Conservation (phyloP, 2,888 invertebrate genomes). For the Spilosoma lubricipeda region DNA sequence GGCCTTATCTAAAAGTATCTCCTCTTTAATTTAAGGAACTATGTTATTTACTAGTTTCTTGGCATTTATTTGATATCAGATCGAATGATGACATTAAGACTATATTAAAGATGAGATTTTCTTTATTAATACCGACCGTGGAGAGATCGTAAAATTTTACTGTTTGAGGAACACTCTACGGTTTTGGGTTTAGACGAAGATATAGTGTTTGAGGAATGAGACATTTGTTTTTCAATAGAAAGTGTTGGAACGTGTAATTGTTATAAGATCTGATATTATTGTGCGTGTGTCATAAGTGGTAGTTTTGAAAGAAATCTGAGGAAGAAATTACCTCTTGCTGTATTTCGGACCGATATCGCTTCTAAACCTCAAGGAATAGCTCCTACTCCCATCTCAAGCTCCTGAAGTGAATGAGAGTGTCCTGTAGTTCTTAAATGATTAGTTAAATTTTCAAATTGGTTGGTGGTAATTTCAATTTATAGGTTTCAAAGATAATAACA, state of each 20-base stretch:
- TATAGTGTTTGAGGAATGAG: constrained; percentile 8
- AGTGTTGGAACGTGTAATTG: background rate
- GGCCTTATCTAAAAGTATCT: background rate
- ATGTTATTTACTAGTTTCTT: background rate
- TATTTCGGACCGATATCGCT: too few species aligned
- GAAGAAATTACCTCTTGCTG: too few species aligned
- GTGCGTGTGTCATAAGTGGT: background rate
- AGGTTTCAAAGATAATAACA: too few species aligned
- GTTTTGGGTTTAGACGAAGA: constrained; percentile 21
- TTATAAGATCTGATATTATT: background rate
- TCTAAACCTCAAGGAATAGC: too few species aligned
- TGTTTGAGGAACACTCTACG: constrained; percentile 24
- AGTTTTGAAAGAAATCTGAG: too few species aligned
- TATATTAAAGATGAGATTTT: constrained; percentile 27
- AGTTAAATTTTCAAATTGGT: too few species aligned
- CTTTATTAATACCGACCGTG: constrained; percentile 30
- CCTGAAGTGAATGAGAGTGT: too few species aligned
- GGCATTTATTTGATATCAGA: background rate
- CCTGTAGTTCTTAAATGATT: too few species aligned
- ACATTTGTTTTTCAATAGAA: background rate
- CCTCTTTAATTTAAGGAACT: background rate
- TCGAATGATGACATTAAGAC: constrained; percentile 9
- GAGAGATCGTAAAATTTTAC: constrained; percentile 37
- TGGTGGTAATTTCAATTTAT: too few species aligned
- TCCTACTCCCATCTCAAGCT: too few species aligned